Percentiles rank a stretch among this genome's conserved stretches.
Conservation (phyloP, 2,888 invertebrate species). For the Drosophila multiciliata region DNA sequence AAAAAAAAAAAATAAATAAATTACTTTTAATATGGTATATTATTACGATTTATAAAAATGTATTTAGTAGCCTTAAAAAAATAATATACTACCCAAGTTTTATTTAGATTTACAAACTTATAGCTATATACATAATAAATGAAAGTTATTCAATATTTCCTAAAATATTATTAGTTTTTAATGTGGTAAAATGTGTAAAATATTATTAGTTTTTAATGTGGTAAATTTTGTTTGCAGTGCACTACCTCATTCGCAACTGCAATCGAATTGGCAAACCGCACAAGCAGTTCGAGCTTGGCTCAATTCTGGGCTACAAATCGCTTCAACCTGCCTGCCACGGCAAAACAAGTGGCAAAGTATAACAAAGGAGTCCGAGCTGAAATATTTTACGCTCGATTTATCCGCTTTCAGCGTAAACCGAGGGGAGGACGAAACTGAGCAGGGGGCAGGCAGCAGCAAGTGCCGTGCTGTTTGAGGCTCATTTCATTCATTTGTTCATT, state of each 20-base stretch:
- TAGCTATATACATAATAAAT: neutral
- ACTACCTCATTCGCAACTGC: constrained; percentile 38
- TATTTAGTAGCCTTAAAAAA: neutral
- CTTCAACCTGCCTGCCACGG: constrained; percentile 52
- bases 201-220: neutral
- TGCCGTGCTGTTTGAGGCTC: constrained; percentile 68
- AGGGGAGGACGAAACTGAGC: neutral
- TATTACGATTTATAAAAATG: neutral
- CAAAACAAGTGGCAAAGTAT: constrained; percentile 61
- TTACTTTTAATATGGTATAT: neutral
- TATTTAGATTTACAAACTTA: neutral
- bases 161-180: neutral
- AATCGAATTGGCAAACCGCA: constrained; percentile 40
- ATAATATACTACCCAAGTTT: neutral
- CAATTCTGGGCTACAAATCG: constrained; percentile 58
- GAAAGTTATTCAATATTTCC: neutral
- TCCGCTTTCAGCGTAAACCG: constrained; percentile 54
- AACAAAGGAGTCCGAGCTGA: constrained; percentile 72
- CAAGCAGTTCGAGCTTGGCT: constrained; percentile 30
- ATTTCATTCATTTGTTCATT: constrained; percentile 82
- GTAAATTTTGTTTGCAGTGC: neutral
- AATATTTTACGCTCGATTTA: constrained; percentile 84
- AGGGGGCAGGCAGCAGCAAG: constrained; percentile 39
- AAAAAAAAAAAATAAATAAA: neutral
- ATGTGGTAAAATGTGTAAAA: neutral